Evolutionary conservation across 2,797 vertebrate genomes (phyloP).

Genomic region (Enteromius treurensis): DNA sequence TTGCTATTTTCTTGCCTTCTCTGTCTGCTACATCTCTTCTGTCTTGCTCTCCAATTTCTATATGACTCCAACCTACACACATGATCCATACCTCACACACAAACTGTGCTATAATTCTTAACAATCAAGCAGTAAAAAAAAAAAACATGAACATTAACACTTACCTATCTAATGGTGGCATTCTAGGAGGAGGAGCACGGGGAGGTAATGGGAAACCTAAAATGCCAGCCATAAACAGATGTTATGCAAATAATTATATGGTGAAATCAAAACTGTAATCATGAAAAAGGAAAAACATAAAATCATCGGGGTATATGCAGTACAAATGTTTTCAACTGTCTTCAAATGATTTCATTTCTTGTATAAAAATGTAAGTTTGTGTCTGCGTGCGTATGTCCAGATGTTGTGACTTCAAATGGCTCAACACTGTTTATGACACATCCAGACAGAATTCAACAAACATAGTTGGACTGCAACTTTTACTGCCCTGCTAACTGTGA

Average conservation of each 20-base stretch:
- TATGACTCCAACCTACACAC: slow-evolving; percentile 22
- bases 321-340: not conserved
- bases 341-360: not conserved
- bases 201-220: slow-evolving; percentile 58
- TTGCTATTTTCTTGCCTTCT: not conserved
- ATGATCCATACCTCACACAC: slow-evolving; percentile 29
- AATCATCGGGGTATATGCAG: not conserved
- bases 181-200: slow-evolving; percentile 18
- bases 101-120: not conserved
- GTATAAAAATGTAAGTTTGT: not conserved
- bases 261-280: slow-evolving; percentile 11
- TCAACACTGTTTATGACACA: slow-evolving; percentile 40
- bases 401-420: slow-evolving; percentile 23
- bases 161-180: slow-evolving; percentile 63
- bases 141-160: slow-evolving; percentile 35
- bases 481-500: slow-evolving; percentile 66
- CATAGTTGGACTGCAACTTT: slow-evolving; percentile 57
- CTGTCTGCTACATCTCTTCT: slow-evolving; percentile 42
- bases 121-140: not conserved
- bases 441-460: slow-evolving; percentile 34
- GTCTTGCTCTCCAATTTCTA: slow-evolving; percentile 36
- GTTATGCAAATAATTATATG: slow-evolving; percentile 3
- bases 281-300: not conserved
- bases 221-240: slow-evolving; percentile 29
- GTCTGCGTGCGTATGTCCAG: slow-evolving; percentile 10